Evolutionary conservation across 2,797 vertebrate species (phyloP), one percentile per base, ranked within the genome.

Genomic region (Poeciliopsis presidionis): DNA sequence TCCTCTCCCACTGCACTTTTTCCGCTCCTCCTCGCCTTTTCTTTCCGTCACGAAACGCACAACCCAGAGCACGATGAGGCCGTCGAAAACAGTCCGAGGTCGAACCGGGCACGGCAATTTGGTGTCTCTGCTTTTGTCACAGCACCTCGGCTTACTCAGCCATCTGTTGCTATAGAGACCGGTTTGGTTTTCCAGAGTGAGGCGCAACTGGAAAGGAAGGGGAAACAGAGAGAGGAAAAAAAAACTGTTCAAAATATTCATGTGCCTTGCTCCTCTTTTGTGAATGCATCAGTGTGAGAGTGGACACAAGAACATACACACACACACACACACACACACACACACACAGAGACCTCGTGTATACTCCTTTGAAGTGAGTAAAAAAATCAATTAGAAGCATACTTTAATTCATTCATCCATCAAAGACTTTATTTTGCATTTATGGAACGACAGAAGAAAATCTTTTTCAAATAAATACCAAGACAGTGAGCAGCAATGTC

Each of bases 101-200:
- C 59, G 81, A 87, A 87, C 84, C 76, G 80, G 82, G 79, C 73
- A 67, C 77, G 73, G 83, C 81, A 83, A 91, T 90, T 87, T 75
- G 81, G 67, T 70, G 55, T 81, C 81, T 90, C 80, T 84, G 75
- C 81, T 80, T 88, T 81, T 90, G 89, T 86, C 72, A 41, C 74
- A 57, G 79, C 81, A 85, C 78, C 46, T 43, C 81, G 51, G 80
- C 83, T 89, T 81, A 83, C 88, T 89, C 88, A 89, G 83, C 75
- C 90, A 93, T 91, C 89, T 90, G 93, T 94, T 95, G 92, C 93
- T 92, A 93, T 94, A 89, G 94, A 90, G 91, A 94, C 92, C 36
- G 74, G 76, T 85, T 90, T 88, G 86, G 86, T 87, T 90, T 89
- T 85, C 81, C 84, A 55, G 81, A 84, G 82, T 73, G 87, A 83